Conservation (phyloP, 2,797 vertebrate species). For the Gymnothorax javanicus region DNA sequence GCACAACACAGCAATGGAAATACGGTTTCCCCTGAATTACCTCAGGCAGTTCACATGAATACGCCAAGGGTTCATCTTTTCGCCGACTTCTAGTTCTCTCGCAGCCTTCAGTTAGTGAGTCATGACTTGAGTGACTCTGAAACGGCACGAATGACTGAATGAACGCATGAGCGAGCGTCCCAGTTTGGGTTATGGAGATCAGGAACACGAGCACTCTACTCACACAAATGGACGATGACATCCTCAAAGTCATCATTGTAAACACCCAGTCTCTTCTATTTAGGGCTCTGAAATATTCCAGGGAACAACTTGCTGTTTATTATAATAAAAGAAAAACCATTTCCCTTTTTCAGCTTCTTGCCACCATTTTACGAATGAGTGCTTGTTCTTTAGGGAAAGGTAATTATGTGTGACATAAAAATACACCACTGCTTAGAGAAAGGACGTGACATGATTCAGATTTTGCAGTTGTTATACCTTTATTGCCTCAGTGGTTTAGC, state of each 20-base stretch:
- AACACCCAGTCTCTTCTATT: slow-evolving; percentile 76
- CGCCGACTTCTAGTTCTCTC: slow-evolving; percentile 70
- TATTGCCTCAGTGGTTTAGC: background rate
- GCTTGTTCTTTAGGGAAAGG: background rate
- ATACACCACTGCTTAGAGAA: background rate
- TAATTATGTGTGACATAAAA: background rate
- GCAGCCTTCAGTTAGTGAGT: slow-evolving; percentile 80
- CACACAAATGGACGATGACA: slow-evolving; percentile 73
- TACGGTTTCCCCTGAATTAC: slow-evolving; percentile 76
- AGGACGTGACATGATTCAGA: background rate
- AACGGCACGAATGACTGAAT: slow-evolving; percentile 69
- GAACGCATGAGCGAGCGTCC: slow-evolving; percentile 30
- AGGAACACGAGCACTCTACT: slow-evolving; percentile 67
- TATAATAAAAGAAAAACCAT: background rate
- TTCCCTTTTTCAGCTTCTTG: background rate
- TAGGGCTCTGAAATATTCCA: slow-evolving; percentile 40
- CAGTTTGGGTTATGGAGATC: slow-evolving; percentile 65
- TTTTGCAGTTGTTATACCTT: background rate
- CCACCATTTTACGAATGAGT: background rate
- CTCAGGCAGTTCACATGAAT: slow-evolving; percentile 58
- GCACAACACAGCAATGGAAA: slow-evolving; percentile 74
- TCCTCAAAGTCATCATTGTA: slow-evolving; percentile 78
- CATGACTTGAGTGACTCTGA: slow-evolving; percentile 79
- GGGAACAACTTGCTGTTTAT: background rate
- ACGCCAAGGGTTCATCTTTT: slow-evolving; percentile 56